Base-by-base conservation (phyloP, 2,888 invertebrate genomes). In the Creontiades dilutus region DNA sequence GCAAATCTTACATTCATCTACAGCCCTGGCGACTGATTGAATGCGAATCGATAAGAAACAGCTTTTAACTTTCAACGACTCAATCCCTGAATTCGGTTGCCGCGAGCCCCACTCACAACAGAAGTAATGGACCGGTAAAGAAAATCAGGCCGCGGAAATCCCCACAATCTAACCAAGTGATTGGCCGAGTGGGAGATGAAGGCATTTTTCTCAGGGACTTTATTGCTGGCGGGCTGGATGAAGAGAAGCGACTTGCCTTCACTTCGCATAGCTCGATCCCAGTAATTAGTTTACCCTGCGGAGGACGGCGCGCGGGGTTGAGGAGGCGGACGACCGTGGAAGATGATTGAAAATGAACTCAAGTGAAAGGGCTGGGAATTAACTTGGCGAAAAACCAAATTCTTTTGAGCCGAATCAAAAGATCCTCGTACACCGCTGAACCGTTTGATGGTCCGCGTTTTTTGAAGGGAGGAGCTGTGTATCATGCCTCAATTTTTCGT, bases 271-370 rank as follows among this genome's bases (percentile, higher is more conserved):
- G 55, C 55, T n/a, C 55, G 13, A 13, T 55, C n/a, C 55, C 3
- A 55, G 55, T 55, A 55, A 55, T 55, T 55, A 55, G 55, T 55
- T 55, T 55, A 55, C 55, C 55, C 55, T 55, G 55, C 7, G n/a
- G 55, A 55, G 55, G 55, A 55, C 55, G n/a, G 55, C 13, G 55
- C n/a, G n/a, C 13, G 55, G 13, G 55, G 55, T 55, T 55, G 4
- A 55, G 55, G 55, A 55, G n/a, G 55, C 13, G 13, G 55, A n/a
- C 4, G 55, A 13, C 13, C 14, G 55, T n/a, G 55, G 55, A 55
- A 55, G 55, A 55, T 55, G 55, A 55, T 55, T 55, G 55, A 55
- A 55, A 55, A 55, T 55, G 55, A 55, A 55, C 55, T 55, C 55
- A 55, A 55, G 55, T 4, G 55, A 55, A 55, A 55, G 4, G 55